Base-by-base conservation (phyloP, 1,140 invertebrate genomes). In the Sminthurides bifidus region DNA sequence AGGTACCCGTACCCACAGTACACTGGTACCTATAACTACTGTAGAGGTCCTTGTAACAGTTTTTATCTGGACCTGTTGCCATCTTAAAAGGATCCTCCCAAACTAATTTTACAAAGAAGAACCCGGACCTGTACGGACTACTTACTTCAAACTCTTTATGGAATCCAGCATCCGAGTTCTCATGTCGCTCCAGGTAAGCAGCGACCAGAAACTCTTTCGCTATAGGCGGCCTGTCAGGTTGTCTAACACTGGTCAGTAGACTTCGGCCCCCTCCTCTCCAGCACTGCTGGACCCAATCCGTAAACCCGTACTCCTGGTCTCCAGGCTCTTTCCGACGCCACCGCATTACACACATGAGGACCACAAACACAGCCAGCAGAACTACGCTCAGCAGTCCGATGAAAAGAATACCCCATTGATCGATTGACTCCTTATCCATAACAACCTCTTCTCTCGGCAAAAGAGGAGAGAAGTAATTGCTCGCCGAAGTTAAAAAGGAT, bases 91-190 rank as follows among this genome's bases (percentile, higher is more conserved):
- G n/a, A n/a, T n/a, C n/a, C n/a, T 37, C n/a, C 24, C 40, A 48
- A 57, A 56, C 37, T 12, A n/a, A 50, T 52, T 27, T 26, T 15
- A n/a, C 26, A 54, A 17, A 54, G 41, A 24, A 10, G 17, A 19
- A 8, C 26, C 41, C 8, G 30, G 41, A 52, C 6, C 8, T 41
- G 10, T 19, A 14, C 12, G 21, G 30, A 38, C 6, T 30, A 26
- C 19, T 44, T 35, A 69, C 70, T 66, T 75, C 87, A 68, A 89
- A 90, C 68, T 91, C 87, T 49, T 87, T 81, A 66, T 89, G 81
- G 70, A 92, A 92, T 1, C 85, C 85, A 66, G 87, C 87, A 69
- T 90, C 87, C 0, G 83, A 86, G 72, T 91, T 85, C 33, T 82
- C 78, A 65, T 89, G 85, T 24, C 86, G 74, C 59, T 88, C 84